Evolutionary conservation across 2,888 invertebrate species (phyloP).

Genomic region (Dorcus hopei): DNA sequence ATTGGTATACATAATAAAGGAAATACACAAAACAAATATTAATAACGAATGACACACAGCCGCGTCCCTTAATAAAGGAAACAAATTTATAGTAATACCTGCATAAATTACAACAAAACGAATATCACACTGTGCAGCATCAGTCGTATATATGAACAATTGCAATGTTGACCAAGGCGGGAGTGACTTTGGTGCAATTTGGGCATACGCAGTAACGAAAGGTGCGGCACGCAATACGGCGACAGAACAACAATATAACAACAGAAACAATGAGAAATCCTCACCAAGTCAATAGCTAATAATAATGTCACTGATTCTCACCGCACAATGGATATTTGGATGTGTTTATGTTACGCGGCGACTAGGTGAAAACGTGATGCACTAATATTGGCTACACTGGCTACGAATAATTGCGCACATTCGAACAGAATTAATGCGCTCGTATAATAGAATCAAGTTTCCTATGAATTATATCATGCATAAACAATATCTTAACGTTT

Average conservation of each 20-base stretch:
- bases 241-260: slow-evolving; percentile 36
- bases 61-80: neutral
- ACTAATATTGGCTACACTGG: slow-evolving; percentile 6
- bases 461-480: slow-evolving; percentile 15
- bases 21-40: neutral
- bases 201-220: slow-evolving; percentile 9
- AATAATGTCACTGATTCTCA: slow-evolving; percentile 32
- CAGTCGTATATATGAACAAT: slow-evolving; percentile 19
- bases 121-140: slow-evolving; percentile 10
- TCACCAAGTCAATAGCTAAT: slow-evolving; percentile 37
- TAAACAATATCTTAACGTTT: slow-evolving; percentile 15
- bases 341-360: slow-evolving; percentile 16
- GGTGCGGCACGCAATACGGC: slow-evolving; percentile 18
- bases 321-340: slow-evolving; percentile 31
- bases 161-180: slow-evolving; percentile 9
- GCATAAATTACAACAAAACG: slow-evolving; percentile 16
- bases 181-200: slow-evolving; percentile 5
- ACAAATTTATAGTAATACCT: slow-evolving; percentile 26
- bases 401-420: slow-evolving; percentile 14
- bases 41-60: neutral
- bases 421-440: slow-evolving; percentile 10
- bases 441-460: slow-evolving; percentile 12
- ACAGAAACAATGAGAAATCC: slow-evolving; percentile 37
- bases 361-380: slow-evolving; percentile 12
- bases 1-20: neutral